A percentile compares a stretch with the other conserved stretches of the same genome.
Conservation (phyloP, 2,888 invertebrate genomes). For the Megastigmus dorsalis region DNA sequence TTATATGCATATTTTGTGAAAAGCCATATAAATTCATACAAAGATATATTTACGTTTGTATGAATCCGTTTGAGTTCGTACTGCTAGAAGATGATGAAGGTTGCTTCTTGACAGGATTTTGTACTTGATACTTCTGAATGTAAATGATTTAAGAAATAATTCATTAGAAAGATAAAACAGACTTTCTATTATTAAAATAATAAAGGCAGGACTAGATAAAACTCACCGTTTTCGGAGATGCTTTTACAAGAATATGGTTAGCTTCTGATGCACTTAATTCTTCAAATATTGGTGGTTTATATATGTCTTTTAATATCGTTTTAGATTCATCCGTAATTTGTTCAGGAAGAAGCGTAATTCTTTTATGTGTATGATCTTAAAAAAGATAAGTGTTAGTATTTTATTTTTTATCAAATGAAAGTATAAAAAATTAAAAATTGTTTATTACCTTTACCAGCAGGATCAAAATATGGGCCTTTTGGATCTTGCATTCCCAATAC, state of each 20-base stretch:
- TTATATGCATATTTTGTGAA: too few species aligned
- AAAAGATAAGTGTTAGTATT: constrained; percentile 35
- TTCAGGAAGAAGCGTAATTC: constrained; percentile 86
- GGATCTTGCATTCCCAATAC: constrained; percentile 82
- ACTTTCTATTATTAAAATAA: not conserved
- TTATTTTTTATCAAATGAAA: not conserved
- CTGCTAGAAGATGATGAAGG: constrained; percentile 52
- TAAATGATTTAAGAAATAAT: constrained; percentile 26
- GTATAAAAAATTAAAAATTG: not conserved
- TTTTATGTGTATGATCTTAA: constrained; percentile 80
- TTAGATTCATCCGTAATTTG: constrained; percentile 81
- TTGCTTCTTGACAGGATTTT: constrained; percentile 55
- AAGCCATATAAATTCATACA: too few species aligned
- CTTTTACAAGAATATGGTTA: constrained; percentile 86
- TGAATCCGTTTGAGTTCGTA: constrained; percentile 62
- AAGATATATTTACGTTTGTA: constrained; percentile 67
- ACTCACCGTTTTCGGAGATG: constrained; percentile 80
- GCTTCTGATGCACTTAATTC: constrained; percentile 86
- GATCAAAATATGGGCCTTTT: constrained; percentile 76
- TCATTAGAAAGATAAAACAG: not conserved
- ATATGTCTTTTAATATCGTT: constrained; percentile 80
- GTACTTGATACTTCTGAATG: constrained; percentile 58
- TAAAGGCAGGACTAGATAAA: too few species aligned
- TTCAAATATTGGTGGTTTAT: constrained; percentile 75
- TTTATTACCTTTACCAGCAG: constrained; percentile 75